phyloP scores from a whole-genome alignment of 2,797 vertebrate genomes.

The Acanthornis magna region DNA sequence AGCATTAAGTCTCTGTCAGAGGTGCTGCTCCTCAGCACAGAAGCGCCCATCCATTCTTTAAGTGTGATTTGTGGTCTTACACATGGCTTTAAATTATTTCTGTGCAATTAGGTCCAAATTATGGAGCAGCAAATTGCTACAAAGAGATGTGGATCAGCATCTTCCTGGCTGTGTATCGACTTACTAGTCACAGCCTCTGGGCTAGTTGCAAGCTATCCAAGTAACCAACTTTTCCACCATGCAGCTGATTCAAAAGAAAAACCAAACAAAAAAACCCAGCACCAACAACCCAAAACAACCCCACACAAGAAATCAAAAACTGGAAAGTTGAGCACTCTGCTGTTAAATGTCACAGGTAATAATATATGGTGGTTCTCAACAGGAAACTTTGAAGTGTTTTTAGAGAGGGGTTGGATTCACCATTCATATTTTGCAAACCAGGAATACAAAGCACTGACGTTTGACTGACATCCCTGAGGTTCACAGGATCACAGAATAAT shows the following conservation, averaged over 20 bases:
- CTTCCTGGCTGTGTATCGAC: neutral
- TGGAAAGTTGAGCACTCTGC: neutral
- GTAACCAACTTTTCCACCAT: neutral
- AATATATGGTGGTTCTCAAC: neutral
- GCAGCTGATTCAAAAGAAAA: neutral
- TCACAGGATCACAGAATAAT: neutral
- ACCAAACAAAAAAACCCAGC: neutral
- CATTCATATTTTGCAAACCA: neutral
- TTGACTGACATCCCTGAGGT: neutral
- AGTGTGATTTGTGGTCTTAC: neutral
- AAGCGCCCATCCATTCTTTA: rapidly evolving
- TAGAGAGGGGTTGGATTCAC: neutral
- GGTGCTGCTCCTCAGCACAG: neutral
- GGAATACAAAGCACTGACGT: neutral
- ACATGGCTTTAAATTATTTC: neutral
- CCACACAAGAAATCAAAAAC: neutral
- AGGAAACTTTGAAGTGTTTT: neutral
- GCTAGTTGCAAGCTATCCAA: neutral
- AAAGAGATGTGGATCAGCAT: neutral
- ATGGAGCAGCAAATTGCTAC: neutral
- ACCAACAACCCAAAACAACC: neutral
- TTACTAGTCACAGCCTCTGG: neutral
- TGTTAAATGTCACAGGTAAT: neutral
- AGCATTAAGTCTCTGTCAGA: neutral
- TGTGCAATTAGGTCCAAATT: neutral